These are phyloP conservation scores for Linyphia triangularis DNA, from an alignment of 2,888 invertebrate species.

Conservation along the genomic window DNA sequence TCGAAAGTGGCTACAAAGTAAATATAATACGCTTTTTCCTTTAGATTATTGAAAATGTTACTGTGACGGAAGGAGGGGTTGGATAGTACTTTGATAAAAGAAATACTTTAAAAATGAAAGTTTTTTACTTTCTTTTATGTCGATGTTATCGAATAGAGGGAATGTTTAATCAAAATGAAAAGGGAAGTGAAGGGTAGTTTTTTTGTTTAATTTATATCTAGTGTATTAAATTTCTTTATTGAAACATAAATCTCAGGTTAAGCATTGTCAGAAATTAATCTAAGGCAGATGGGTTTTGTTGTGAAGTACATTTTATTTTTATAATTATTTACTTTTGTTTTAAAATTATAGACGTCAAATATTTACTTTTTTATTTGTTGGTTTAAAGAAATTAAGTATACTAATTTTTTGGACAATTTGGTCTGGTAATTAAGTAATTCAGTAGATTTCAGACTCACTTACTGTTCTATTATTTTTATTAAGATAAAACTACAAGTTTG, in stretches of 20 bases:
- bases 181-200: background rate
- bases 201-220: conserved; percentile 28
- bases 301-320: too few relatives aligned
- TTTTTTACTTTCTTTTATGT: background rate
- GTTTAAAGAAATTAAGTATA: too few relatives aligned
- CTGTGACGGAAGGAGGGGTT: background rate
- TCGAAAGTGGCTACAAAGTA: conserved; percentile 37
- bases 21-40: conserved; percentile 32
- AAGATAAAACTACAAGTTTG: too few relatives aligned
- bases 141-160: background rate
- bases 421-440: too few relatives aligned
- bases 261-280: too few relatives aligned
- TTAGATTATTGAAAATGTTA: conserved; percentile 50
- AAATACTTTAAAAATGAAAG: background rate
- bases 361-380: too few relatives aligned
- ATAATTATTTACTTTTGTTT: too few relatives aligned
- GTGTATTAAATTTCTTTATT: conserved; percentile 15
- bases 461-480: too few relatives aligned
- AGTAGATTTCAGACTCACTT: too few relatives aligned
- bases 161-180: conserved; percentile 16
- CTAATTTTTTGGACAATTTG: too few relatives aligned
- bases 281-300: too few relatives aligned
- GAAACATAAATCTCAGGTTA: background rate
- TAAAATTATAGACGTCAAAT: too few relatives aligned
- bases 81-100: conserved; percentile 6